phyloP scores from a whole-genome alignment of 1,140 invertebrate species.

The Fragariocoptes setiger region DNA sequence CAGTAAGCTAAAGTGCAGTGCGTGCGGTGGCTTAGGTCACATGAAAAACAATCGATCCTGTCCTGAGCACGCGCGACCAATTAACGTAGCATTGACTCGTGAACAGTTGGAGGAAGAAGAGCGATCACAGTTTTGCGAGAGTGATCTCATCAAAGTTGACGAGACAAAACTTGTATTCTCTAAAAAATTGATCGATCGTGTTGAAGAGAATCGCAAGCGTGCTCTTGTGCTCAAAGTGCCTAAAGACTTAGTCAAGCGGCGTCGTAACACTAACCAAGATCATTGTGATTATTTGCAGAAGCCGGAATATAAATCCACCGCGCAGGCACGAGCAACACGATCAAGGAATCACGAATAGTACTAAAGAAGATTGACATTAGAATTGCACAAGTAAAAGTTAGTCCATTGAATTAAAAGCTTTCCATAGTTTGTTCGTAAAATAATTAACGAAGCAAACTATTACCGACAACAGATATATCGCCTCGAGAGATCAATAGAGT shows the following conservation, averaged over 20 bases:
- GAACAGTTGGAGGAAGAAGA: slow-evolving; percentile 50
- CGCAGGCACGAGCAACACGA: no score
- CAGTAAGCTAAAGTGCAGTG: slow-evolving; percentile 48
- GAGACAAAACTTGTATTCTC: slow-evolving; percentile 23
- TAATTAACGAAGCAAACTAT: no score
- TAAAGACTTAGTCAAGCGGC: slow-evolving; percentile 33
- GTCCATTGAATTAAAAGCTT: no score
- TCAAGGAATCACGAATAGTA: no score
- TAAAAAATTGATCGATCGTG: slow-evolving; percentile 24
- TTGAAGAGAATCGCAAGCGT: slow-evolving; percentile 40
- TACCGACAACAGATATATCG: no score
- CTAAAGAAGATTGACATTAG: no score
- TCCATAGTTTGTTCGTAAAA: no score
- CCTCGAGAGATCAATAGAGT: no score
- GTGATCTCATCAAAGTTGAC: slow-evolving; percentile 63
- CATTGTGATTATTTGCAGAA: slow-evolving; percentile 77
- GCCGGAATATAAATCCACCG: slow-evolving; percentile 37
- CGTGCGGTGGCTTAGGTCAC: slow-evolving; percentile 48
- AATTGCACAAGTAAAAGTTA: no score
- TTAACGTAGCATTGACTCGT: slow-evolving; percentile 40
- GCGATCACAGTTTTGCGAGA: slow-evolving; percentile 25
- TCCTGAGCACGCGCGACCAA: slow-evolving; percentile 28
- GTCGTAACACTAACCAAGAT: slow-evolving; percentile 26
- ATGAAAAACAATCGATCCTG: slow-evolving; percentile 86
- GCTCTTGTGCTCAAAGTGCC: slow-evolving; percentile 51